Conservation (phyloP, 2,113 vertebrate species). For the Stigmatopora argus region DNA sequence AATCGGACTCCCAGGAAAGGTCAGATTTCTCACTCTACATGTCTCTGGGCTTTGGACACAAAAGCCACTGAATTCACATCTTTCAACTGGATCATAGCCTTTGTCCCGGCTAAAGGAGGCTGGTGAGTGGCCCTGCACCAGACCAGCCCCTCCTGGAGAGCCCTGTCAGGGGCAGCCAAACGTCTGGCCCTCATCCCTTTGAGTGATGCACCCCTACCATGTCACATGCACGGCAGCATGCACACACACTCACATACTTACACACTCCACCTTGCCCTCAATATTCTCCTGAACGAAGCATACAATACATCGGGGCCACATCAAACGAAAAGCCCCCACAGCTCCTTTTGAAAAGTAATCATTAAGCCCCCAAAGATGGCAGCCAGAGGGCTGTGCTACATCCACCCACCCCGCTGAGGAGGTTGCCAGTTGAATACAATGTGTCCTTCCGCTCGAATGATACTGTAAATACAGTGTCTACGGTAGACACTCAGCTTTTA, state of each 20-base stretch:
- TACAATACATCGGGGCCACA: constrained; percentile 68
- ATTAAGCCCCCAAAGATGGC: constrained; percentile 61
- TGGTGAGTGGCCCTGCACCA: constrained; percentile 68
- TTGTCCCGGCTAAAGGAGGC: constrained; percentile 68
- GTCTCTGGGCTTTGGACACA: constrained; percentile 60
- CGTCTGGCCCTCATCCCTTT: constrained; percentile 74
- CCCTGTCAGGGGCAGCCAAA: constrained; percentile 73
- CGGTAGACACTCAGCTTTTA: neutral
- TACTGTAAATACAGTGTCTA: constrained; percentile 18
- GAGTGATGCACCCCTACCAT: constrained; percentile 75
- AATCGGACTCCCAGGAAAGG: constrained; percentile 62
- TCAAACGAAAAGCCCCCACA: constrained; percentile 70
- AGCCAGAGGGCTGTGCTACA: constrained; percentile 51
- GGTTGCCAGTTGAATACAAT: constrained; percentile 40
- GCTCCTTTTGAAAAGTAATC: constrained; percentile 65
- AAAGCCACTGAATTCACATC: constrained; percentile 76
- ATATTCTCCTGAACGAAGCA: constrained; percentile 63
- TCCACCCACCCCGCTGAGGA: constrained; percentile 46
- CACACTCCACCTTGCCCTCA: constrained; percentile 62
- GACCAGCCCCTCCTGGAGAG: constrained; percentile 74
- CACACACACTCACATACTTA: constrained; percentile 50
- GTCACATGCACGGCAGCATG: constrained; percentile 57
- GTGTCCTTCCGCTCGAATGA: constrained; percentile 17
- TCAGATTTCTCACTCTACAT: constrained; percentile 69
- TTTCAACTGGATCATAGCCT: constrained; percentile 70